Base-by-base conservation (phyloP, 2,113 vertebrate species). In the Heloderma charlesbogerti region DNA sequence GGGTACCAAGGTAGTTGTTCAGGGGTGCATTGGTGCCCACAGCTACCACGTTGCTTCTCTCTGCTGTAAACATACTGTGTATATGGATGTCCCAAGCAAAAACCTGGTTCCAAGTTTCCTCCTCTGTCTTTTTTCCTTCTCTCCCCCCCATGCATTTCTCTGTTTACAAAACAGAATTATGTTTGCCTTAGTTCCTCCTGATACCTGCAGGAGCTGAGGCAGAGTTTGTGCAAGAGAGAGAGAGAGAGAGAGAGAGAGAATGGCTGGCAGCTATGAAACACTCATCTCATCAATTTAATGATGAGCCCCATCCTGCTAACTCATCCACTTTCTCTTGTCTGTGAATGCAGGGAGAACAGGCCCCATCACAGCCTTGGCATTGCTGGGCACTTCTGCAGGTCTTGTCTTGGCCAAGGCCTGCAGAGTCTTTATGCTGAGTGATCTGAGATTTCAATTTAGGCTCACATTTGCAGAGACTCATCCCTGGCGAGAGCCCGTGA, bases 381-480 rank as follows among this genome's bases (percentile, higher is more conserved):
- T 0, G 1, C 48, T 22, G 0, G 0, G 69, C 51, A 31, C 63
- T 86, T 92, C 87, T 43, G 51, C 34, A 66, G 93, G 72, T 74
- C 48, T 51, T 57, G 0, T n/a, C 89, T 93, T 54, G 71, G 2
- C 1, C 0, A 0, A 0, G 0, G 87, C 88, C 87, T 89, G 86
- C 80, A 90, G 91, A 69, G 93, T 18, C 20, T 93, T 94, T 94
- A 92, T 91, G 88, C 92, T 92, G 93, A 89, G 82, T 82, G 94
- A 1, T 87, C 0, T 16, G 84, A 94, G 91, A 69, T 91, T 95
- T 94, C 94, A 94, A 0, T 51, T 29, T 16, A 94, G 91, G 84
- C 81, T 84, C 31, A 34, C 71, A 86, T 89, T 95, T 95, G 89
- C 89, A 88, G 93, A 89, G 51, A 10, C 81, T 74, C 88, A 78